Evolutionary conservation across 2,888 invertebrate species (phyloP), one percentile per base, ranked within the genome.

Genomic region (Deilephila porcellus): DNA sequence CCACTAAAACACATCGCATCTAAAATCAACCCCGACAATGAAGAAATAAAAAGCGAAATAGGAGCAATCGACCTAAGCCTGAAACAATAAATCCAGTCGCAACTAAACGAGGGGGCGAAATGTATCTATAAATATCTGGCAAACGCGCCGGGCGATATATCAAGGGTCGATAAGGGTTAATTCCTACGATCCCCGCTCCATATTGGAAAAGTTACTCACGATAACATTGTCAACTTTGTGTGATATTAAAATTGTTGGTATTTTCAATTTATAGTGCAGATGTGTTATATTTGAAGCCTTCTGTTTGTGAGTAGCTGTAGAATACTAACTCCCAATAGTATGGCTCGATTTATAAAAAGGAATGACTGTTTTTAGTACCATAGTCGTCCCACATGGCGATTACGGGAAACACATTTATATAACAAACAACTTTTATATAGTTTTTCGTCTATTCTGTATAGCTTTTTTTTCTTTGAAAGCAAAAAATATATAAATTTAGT

Each of bases 41-140:
- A 56, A 60, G 25, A 17, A 60, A 60, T 29, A 29, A 29, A 25
- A 17, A 25, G 4, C 29, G 25, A 19, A 63, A 34, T 62, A 62
- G n/a, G 20, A 17, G 20, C 20, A 17, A 25, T 67, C 17, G 45
- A 67, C 67, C 67, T 52, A 67, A 67, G 37, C 25, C 67, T 45
- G 19, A 52, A 67, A 45, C 67, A 25, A 67, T 67, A 52, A 67
- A 67, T 67, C 45, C 25, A 52, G 67, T 17, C 52, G 45, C 45
- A 52, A 67, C 45, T 25, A 52, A 67, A 67, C 17, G 45, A 52
- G 17, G 45, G 67, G 25, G 52, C 52, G 67, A 67, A 67, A 45
- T 67, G 67, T 67, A 52, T 67, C 67, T 67, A 67, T 67, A 67
- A 67, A 67, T 52, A 67, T 67, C 67, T 14, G 14, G 17, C 4